Conservation (phyloP, 2,797 vertebrate genomes). For the Pempheris klunzingeri region DNA sequence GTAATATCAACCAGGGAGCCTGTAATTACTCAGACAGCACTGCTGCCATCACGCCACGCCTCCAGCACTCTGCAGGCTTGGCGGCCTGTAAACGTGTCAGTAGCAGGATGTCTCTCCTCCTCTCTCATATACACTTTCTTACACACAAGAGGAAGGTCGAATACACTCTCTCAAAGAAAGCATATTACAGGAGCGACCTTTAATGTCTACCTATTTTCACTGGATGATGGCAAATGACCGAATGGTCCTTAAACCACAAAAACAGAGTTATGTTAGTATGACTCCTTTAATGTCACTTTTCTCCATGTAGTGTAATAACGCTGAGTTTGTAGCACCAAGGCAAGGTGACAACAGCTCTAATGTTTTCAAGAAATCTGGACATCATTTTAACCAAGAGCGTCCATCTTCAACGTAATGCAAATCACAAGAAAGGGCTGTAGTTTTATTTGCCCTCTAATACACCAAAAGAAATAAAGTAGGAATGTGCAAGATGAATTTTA, state of each 20-base stretch:
- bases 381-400: not conserved
- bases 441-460: conserved; percentile 13
- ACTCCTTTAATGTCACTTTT: not conserved
- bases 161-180: conserved; percentile 32
- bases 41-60: conserved; percentile 84
- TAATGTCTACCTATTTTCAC: conserved; percentile 17
- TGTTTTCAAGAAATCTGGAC: conserved; percentile 3
- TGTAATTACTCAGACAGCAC: conserved; percentile 89
- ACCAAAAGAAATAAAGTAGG: conserved; percentile 52
- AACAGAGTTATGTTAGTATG: not conserved
- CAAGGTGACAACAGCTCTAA: conserved; percentile 28
- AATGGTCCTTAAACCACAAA: conserved; percentile 4
- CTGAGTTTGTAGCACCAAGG: not conserved
- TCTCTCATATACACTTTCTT: conserved; percentile 33
- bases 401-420: conserved; percentile 1
- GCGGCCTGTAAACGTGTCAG: conserved; percentile 78
- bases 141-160: conserved; percentile 30
- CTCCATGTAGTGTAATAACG: not conserved
- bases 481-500: conserved; percentile 66
- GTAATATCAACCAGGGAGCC: conserved; percentile 87
- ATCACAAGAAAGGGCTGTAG: conserved; percentile 18
- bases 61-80: conserved; percentile 67
- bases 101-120: conserved; percentile 81
- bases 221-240: conserved; percentile 13
- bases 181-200: conserved; percentile 22